A percentile compares a stretch with the other conserved stretches of the same genome.
These are phyloP conservation scores for Platichthys flesus DNA, from an alignment of 2,113 vertebrate species.

Conservation along the genomic window DNA sequence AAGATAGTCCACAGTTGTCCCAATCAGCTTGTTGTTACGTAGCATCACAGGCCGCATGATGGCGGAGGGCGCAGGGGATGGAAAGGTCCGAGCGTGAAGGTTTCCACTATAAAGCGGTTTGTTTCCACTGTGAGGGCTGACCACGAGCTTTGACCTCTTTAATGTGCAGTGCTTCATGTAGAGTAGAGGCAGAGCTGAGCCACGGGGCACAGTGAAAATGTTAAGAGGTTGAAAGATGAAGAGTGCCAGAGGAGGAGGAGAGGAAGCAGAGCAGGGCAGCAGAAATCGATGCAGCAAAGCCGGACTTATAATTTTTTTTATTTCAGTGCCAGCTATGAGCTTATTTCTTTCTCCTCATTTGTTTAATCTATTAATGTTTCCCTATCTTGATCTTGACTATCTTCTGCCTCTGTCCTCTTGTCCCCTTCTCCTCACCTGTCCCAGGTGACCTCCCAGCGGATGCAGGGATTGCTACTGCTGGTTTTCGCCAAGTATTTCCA, in stretches of 20 bases:
- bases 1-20: conserved; percentile 34
- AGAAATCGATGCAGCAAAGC: conserved; percentile 19
- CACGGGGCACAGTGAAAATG: conserved; percentile 46
- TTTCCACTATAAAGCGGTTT: conserved; percentile 26
- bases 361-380: neutral
- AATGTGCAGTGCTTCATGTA: conserved; percentile 38
- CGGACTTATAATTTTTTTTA: conserved; percentile 4
- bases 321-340: neutral
- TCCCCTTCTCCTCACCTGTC: neutral
- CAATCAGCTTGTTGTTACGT: conserved; percentile 26
- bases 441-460: conserved; percentile 94
- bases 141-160: conserved; percentile 34
- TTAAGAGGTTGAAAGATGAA: conserved; percentile 16
- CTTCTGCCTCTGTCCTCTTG: neutral
- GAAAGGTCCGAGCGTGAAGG: conserved; percentile 15
- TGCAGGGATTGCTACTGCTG: conserved; percentile 94
- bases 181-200: conserved; percentile 33
- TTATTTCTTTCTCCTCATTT: neutral
- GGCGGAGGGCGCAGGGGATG: neutral
- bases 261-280: conserved; percentile 18
- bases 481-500: conserved; percentile 95
- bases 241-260: neutral
- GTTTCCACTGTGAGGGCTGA: conserved; percentile 24
- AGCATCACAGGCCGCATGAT: conserved; percentile 3
- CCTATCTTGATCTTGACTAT: neutral